Evolutionary conservation across 2,888 invertebrate genomes (phyloP).

Genomic region (Frankliniella fusca): DNA sequence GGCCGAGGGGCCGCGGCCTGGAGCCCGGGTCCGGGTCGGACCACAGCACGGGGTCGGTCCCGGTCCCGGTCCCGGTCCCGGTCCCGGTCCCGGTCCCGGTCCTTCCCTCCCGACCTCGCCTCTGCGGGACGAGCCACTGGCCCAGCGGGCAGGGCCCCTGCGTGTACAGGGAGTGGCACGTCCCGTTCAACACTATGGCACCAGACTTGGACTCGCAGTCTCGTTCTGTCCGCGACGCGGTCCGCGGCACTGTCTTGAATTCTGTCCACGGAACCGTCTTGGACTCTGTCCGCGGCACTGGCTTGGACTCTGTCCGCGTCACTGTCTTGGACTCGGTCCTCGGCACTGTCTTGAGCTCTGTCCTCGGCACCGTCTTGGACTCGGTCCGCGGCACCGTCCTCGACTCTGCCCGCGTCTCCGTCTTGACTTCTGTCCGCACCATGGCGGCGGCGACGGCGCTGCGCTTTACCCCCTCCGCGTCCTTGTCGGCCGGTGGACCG

Average conservation of each 20-base stretch:
- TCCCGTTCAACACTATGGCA: slow-evolving; percentile 52
- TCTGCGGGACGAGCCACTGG: slow-evolving; percentile 62
- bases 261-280: not conserved
- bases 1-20: slow-evolving; percentile 51
- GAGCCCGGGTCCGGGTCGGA: slow-evolving; percentile 37
- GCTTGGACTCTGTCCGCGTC: too few relatives aligned
- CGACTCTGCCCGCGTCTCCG: slow-evolving; percentile 37
- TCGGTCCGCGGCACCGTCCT: slow-evolving; percentile 26
- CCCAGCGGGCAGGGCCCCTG: slow-evolving; percentile 72
- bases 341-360: slow-evolving; percentile 28
- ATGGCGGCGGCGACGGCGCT: slow-evolving; percentile 28
- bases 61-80: not conserved
- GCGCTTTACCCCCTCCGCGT: slow-evolving; percentile 44
- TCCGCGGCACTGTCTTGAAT: slow-evolving; percentile 19
- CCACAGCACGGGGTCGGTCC: slow-evolving; percentile 37
- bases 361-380: too few relatives aligned
- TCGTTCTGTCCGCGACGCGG: slow-evolving; percentile 42
- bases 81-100: not conserved
- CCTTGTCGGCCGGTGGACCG: slow-evolving; percentile 44
- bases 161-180: slow-evolving; percentile 72
- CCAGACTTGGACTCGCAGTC: slow-evolving; percentile 59
- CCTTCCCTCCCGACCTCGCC: slow-evolving; percentile 45
- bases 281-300: too few relatives aligned
- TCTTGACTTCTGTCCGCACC: not conserved
- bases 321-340: too few relatives aligned